phyloP scores from a whole-genome alignment of 2,888 invertebrate genomes.

The Alentia gelatinosa region DNA sequence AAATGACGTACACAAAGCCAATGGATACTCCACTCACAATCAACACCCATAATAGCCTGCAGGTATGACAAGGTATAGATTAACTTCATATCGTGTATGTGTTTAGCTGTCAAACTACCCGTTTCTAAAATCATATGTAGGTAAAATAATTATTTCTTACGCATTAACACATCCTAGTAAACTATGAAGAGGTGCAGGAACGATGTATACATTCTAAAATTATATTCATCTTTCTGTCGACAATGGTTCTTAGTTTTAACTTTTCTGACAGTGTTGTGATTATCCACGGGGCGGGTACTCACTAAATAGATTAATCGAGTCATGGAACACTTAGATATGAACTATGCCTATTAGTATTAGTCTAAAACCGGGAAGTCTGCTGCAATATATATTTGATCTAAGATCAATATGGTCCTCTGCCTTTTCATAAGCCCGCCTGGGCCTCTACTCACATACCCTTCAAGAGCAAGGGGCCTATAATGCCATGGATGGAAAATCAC shows the following conservation, averaged over 20 bases:
- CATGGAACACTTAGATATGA: too few species aligned
- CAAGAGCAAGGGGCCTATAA: neutral
- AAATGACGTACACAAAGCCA: neutral
- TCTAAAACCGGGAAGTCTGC: too few species aligned
- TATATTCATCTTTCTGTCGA: neutral
- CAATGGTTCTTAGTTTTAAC: too few species aligned
- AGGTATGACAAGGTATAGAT: neutral
- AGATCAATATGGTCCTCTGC: too few species aligned
- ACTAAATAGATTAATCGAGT: too few species aligned
- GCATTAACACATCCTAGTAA: neutral
- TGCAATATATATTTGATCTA: too few species aligned
- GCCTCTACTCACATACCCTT: too few species aligned
- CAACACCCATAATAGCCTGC: constrained; percentile 14
- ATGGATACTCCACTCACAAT: constrained; percentile 5
- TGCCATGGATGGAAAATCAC: neutral
- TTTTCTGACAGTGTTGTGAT: too few species aligned
- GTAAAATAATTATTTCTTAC: neutral
- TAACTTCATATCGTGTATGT: neutral
- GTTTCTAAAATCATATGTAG: neutral
- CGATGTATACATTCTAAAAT: neutral
- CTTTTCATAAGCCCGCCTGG: too few species aligned
- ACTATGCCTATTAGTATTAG: too few species aligned
- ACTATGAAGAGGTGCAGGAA: neutral
- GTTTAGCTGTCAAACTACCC: neutral
- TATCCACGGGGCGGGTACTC: too few species aligned